Base-by-base conservation (phyloP, 2,888 invertebrate species). In the Archips crataeganus region DNA sequence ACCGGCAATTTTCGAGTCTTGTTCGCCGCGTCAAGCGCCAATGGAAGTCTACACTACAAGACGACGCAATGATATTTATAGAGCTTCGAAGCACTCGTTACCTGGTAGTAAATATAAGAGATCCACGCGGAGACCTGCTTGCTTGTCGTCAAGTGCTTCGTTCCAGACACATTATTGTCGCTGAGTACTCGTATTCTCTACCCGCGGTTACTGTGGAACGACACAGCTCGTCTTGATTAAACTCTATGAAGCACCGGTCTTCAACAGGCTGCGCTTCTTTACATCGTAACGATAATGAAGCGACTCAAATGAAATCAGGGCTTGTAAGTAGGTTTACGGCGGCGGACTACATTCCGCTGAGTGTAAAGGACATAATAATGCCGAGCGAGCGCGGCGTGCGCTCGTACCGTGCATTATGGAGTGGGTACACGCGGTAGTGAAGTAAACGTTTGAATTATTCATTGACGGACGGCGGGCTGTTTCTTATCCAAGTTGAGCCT, bases 391-490 rank as follows among this genome's bases (percentile, higher is more conserved):
- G 64, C 60, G 60, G n/a, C 60, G 60, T 60, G 49, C 64, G 36
- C 64, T 4, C 64, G 11, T 32, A n/a, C 49, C 47, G 62, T 71
- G 65, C 66, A 60, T 71, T 61, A 71, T 66, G 71, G 42, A 70
- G 63, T 45, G 63, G 63, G 70, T 70, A 70, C 70, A 70, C 63
- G 70, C 70, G 63, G 70, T 62, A 70, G 65, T 61, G 66, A 61
- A 66, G 51, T 71, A 71, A 71, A 66, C 65, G 60, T 61, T 66
- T 71, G 71, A 71, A 71, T 71, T 60, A 71, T 66, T 71, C 60
- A 71, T 71, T 66, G 65, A 65, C 34, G 51, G 51, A 54, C 62
- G 70, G 70, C 62, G 70, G 64, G 60, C 60, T 71, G 71, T 51
- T 71, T 71, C 71, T 71, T 71, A 66, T 61, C 65, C 60, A 51